phyloP scores from a whole-genome alignment of 2,113 vertebrate genomes.

The Tylochromis polylepis region DNA sequence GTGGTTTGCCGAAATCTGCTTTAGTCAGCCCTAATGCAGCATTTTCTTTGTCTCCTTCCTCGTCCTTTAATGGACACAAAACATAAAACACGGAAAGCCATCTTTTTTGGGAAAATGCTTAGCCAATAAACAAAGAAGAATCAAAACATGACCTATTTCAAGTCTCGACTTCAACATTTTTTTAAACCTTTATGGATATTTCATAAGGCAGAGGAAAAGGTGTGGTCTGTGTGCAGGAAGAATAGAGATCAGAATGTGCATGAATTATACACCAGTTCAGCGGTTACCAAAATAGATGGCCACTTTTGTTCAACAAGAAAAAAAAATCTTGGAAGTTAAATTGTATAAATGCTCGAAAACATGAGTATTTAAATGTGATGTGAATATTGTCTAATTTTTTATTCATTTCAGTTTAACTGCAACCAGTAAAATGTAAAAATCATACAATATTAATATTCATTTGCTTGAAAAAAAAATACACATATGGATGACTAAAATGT shows the following conservation, averaged over 20 bases:
- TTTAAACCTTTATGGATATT: conserved; percentile 40
- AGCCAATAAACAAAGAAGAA: conserved; percentile 17
- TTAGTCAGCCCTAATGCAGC: not conserved
- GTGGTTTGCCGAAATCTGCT: not conserved
- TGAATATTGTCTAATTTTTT: not conserved
- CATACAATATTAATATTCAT: not conserved
- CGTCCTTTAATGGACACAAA: not conserved
- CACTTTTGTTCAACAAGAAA: not conserved
- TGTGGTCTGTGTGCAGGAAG: not conserved
- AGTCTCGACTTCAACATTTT: conserved; percentile 19
- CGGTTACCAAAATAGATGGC: not conserved
- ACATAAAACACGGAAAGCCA: not conserved
- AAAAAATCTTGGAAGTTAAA: not conserved
- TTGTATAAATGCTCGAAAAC: not conserved
- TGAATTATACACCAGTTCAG: conserved; percentile 4
- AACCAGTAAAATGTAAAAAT: not conserved
- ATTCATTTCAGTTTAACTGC: not conserved
- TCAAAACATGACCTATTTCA: conserved; percentile 43
- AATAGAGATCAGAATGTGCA: not conserved
- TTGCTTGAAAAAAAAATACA: not conserved
- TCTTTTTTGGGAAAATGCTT: conserved; percentile 10
- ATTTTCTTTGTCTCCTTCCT: not conserved
- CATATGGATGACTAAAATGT: not conserved
- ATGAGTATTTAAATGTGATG: not conserved
- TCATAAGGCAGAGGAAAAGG: conserved; percentile 22